These are phyloP conservation scores for Acleris sparsana DNA, from an alignment of 2,888 invertebrate species.

Conservation along the genomic window DNA sequence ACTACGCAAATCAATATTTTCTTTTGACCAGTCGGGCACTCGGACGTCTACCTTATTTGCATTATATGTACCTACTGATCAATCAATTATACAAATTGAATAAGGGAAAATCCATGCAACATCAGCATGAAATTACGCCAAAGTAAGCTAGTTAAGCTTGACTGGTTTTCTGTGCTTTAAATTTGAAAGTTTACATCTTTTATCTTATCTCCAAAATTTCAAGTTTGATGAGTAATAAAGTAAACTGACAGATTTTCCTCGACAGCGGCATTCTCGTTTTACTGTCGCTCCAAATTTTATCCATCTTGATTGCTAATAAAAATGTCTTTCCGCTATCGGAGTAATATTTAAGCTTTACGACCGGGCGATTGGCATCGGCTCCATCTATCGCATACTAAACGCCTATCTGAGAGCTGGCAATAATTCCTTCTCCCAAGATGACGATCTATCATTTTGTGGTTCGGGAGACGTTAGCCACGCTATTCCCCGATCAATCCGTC, in stretches of 20 bases:
- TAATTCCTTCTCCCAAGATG: slow-evolving; percentile 54
- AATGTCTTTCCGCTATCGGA: slow-evolving; percentile 30
- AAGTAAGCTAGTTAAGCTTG: too few species aligned
- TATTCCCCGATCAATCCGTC: slow-evolving; percentile 67
- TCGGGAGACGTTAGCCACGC: slow-evolving; percentile 58
- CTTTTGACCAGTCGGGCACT: too few species aligned
- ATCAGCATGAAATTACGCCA: too few species aligned
- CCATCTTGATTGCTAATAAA: slow-evolving; percentile 33
- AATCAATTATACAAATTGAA: too few species aligned
- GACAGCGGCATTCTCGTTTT: slow-evolving; percentile 14
- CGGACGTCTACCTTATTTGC: too few species aligned
- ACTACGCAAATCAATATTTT: too few species aligned
- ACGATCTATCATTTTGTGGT: slow-evolving; percentile 64
- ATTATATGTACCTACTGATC: too few species aligned
- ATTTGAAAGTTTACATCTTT: too few species aligned
- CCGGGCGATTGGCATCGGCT: slow-evolving; percentile 44
- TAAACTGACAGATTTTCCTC: slow-evolving; percentile 23
- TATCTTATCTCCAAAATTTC: slow-evolving; percentile 1
- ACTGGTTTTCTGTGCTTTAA: too few species aligned
- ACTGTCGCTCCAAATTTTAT: slow-evolving; percentile 25
- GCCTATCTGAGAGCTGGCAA: slow-evolving; percentile 48
- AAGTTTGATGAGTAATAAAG: slow-evolving; percentile 27
- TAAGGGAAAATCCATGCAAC: too few species aligned
- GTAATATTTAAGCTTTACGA: slow-evolving; percentile 34
- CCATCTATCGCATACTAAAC: slow-evolving; percentile 51